Conservation (phyloP, 2,113 vertebrate genomes). For the chimpanzee (Pan troglodytes) region DNA sequence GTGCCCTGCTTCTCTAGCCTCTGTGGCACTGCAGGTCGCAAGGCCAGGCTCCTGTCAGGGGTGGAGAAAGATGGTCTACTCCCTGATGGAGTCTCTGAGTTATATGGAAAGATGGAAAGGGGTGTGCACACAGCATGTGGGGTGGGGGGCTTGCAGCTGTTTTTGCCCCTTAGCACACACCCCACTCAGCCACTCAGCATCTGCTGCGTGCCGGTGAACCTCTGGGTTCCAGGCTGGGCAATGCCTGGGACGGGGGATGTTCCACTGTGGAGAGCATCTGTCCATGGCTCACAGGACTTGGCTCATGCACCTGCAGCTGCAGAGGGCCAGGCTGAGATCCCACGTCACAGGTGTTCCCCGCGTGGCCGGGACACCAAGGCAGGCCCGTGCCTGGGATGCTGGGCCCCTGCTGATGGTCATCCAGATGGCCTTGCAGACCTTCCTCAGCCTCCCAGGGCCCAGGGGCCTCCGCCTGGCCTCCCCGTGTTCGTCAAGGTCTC, state of each 20-base stretch:
- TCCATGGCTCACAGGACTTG: rapidly evolving
- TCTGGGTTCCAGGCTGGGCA: not conserved
- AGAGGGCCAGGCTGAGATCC: not conserved
- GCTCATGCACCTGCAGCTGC: not conserved
- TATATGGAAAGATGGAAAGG: not conserved
- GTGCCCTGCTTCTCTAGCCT: no score
- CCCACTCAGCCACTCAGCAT: not conserved
- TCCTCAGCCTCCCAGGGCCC: not conserved
- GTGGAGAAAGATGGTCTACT: not conserved
- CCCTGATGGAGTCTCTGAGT: not conserved
- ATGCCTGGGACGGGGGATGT: no score
- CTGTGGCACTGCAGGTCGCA: rapidly evolving
- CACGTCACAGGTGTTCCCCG: rapidly evolving
- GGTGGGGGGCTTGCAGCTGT: not conserved
- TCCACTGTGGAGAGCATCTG: not conserved
- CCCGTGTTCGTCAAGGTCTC: no score
- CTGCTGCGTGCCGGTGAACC: not conserved
- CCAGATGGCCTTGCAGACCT: not conserved
- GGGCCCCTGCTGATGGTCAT: not conserved
- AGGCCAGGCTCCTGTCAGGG: not conserved
- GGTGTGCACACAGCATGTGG: not conserved
- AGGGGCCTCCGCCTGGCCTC: not conserved
- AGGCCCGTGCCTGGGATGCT: not conserved
- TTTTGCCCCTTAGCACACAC: not conserved
- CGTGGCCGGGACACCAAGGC: not conserved